These are phyloP conservation scores for Dendrocincla fuliginosa DNA, from an alignment of 2,797 vertebrate genomes.

Conservation along the genomic window DNA sequence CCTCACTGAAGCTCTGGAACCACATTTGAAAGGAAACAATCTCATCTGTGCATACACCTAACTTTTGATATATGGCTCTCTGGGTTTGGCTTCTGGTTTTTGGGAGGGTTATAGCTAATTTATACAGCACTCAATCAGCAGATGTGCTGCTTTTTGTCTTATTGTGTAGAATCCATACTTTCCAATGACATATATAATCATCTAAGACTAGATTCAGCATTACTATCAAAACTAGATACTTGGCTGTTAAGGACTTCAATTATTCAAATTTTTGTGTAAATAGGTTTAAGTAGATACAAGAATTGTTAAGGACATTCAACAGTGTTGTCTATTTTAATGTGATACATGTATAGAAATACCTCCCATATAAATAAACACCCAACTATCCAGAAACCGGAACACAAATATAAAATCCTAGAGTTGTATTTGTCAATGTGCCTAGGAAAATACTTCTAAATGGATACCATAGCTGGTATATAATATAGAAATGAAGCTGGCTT, in stretches of 20 bases:
- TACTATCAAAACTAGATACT: neutral
- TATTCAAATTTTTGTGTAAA: neutral
- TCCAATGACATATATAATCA: neutral
- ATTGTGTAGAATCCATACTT: neutral
- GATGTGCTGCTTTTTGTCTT: neutral
- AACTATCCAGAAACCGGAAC: neutral
- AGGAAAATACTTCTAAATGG: neutral
- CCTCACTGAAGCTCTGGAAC: neutral
- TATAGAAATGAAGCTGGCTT: neutral
- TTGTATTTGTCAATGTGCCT: neutral
- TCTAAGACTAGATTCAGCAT: neutral
- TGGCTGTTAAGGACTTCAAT: neutral
- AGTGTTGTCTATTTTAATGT: neutral
- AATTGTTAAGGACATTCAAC: neutral
- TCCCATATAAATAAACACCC: neutral
- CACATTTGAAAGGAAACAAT: neutral
- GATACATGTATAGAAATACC: neutral
- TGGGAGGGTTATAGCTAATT: rapidly evolving
- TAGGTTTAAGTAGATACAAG: neutral
- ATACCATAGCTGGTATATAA: neutral
- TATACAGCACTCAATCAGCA: neutral
- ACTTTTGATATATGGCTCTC: neutral
- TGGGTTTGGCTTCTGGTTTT: neutral
- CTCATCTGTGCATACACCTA: neutral
- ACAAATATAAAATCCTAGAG: neutral